These are phyloP conservation scores for Aspidiotus destructor DNA, from an alignment of 2,888 invertebrate species.

Conservation along the genomic window DNA sequence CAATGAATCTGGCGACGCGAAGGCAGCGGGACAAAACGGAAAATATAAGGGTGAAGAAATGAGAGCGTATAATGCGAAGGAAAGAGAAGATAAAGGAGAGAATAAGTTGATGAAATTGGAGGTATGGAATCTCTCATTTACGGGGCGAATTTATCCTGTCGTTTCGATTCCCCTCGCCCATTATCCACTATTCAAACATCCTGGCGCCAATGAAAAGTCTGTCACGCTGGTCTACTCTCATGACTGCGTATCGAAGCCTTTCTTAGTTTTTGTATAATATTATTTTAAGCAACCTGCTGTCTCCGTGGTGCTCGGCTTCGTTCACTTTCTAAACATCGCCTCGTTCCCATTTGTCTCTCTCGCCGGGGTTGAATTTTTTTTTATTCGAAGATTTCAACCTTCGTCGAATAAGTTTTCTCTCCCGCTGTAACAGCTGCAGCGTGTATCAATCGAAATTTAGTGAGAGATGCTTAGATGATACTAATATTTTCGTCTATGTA, in stretches of 20 bases:
- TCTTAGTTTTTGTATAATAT: neutral
- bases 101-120: slow-evolving; percentile 9
- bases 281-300: neutral
- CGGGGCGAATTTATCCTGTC: slow-evolving; percentile 20
- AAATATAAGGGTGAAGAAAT: too few relatives aligned
- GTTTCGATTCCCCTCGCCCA: slow-evolving; percentile 21
- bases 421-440: too few relatives aligned
- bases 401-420: too few relatives aligned
- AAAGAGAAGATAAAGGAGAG: too few relatives aligned
- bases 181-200: slow-evolving; percentile 24
- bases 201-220: slow-evolving; percentile 20
- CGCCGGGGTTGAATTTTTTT: too few relatives aligned
- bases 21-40: too few relatives aligned
- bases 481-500: too few relatives aligned
- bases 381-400: too few relatives aligned
- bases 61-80: too few relatives aligned
- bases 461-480: too few relatives aligned
- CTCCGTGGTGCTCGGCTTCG: neutral
- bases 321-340: neutral
- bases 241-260: neutral
- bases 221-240: neutral
- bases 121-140: slow-evolving; percentile 25
- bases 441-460: too few relatives aligned
- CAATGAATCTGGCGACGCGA: too few relatives aligned
- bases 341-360: neutral